phyloP scores from a whole-genome alignment of 1,140 invertebrate species.

The Meloidogyne exigua region DNA sequence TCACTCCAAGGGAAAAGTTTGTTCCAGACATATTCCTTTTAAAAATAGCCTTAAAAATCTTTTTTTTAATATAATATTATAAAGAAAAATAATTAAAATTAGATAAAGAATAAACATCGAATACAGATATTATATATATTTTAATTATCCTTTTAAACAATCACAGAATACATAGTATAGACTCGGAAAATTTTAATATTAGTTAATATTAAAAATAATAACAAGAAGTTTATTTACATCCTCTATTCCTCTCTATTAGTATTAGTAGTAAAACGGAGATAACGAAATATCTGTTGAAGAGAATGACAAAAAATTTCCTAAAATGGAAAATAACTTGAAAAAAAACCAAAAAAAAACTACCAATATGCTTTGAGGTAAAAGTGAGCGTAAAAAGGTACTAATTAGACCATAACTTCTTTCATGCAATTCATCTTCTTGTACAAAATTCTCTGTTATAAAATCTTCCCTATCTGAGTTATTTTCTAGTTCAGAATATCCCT shows the following conservation, averaged over 20 bases:
- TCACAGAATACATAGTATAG: too few relatives aligned
- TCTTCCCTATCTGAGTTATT: not conserved
- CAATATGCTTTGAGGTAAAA: not conserved
- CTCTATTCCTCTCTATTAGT: not conserved
- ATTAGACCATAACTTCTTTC: not conserved
- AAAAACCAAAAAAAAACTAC: not conserved
- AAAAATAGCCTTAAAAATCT: not conserved
- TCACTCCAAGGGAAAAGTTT: not conserved
- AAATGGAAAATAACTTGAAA: not conserved
- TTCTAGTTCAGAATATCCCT: constrained; percentile 12
- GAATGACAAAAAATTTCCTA: not conserved
- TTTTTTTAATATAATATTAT: not conserved
- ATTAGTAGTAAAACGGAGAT: not conserved
- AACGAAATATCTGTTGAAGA: not conserved
- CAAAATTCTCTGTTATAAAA: not conserved
- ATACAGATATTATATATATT: too few relatives aligned
- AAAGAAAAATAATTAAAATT: too few relatives aligned
- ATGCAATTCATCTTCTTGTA: not conserved
- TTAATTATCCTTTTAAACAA: too few relatives aligned
- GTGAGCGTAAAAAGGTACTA: not conserved
- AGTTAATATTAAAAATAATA: too few relatives aligned
- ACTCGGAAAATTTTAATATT: too few relatives aligned
- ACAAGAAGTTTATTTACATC: too few relatives aligned
- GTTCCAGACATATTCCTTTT: not conserved
- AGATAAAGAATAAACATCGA: too few relatives aligned